phyloP scores from a whole-genome alignment of 2,888 invertebrate species.

The Eilema caniola region DNA sequence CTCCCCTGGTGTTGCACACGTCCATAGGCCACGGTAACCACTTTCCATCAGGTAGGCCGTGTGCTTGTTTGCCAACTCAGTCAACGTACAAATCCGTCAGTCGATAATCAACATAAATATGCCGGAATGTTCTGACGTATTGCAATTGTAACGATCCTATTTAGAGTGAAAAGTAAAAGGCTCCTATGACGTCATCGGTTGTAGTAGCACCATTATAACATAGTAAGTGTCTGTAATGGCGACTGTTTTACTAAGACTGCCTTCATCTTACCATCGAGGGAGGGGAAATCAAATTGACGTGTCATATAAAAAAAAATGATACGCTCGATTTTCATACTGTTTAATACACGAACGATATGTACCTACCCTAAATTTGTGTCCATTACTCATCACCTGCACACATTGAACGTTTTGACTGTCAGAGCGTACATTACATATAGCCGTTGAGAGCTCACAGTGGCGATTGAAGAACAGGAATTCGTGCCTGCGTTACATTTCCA shows the following conservation, averaged over 20 bases:
- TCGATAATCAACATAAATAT: neutral
- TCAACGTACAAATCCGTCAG: no score
- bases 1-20: no score
- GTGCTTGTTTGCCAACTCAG: no score
- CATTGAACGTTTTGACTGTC: slow-evolving; percentile 18
- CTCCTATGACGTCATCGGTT: neutral
- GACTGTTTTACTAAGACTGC: no score
- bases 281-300: no score
- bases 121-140: neutral
- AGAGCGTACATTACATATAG: slow-evolving; percentile 10
- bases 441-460: slow-evolving; percentile 17
- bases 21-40: no score
- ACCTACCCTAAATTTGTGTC: neutral
- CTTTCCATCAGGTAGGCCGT: no score
- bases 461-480: slow-evolving; percentile 39
- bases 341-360: neutral
- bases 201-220: no score
- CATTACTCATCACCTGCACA: slow-evolving; percentile 16
- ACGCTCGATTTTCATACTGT: neutral
- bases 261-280: no score
- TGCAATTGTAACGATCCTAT: neutral
- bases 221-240: no score
- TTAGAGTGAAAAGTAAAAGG: neutral
- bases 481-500: slow-evolving; percentile 26
- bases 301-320: no score